Evolutionary conservation across 2,113 vertebrate genomes (phyloP).

Genomic region (Pseudopodoces humilis): DNA sequence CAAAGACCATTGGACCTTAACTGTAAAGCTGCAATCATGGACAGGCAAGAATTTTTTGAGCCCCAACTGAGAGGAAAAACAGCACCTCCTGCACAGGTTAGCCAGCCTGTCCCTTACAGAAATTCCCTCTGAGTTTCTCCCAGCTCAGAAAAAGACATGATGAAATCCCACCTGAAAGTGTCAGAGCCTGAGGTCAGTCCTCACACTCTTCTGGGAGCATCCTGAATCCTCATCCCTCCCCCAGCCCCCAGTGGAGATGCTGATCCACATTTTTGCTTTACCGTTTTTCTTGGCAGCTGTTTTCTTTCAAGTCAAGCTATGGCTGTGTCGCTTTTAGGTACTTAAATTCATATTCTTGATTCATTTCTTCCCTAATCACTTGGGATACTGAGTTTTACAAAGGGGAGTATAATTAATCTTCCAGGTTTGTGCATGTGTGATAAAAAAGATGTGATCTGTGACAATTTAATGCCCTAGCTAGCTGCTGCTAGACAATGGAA

Average conservation of each 20-base stretch:
- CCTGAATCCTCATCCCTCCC: neutral
- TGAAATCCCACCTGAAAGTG: neutral
- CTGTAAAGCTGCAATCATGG: neutral
- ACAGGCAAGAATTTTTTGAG: neutral
- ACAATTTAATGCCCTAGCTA: conserved; percentile 36
- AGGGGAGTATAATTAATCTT: conserved; percentile 54
- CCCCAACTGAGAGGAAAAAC: neutral
- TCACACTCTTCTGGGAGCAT: neutral
- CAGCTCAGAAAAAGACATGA: neutral
- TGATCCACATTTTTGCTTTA: neutral
- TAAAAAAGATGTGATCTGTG: conserved; percentile 34
- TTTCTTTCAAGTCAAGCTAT: conserved; percentile 17
- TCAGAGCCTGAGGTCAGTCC: conserved; percentile 3
- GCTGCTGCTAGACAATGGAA: conserved; percentile 43
- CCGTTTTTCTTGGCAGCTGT: conserved; percentile 39
- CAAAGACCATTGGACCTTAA: neutral
- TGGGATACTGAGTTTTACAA: conserved; percentile 23
- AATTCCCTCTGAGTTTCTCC: neutral
- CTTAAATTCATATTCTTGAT: conserved; percentile 52
- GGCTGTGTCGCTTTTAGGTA: conserved; percentile 13
- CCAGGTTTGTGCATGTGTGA: conserved; percentile 12
- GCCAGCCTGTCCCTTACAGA: neutral
- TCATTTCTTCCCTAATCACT: conserved; percentile 42
- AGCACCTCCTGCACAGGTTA: neutral
- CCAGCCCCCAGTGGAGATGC: neutral